Conservation (phyloP, 1,140 invertebrate genomes). For the Drosophila simulans region DNA sequence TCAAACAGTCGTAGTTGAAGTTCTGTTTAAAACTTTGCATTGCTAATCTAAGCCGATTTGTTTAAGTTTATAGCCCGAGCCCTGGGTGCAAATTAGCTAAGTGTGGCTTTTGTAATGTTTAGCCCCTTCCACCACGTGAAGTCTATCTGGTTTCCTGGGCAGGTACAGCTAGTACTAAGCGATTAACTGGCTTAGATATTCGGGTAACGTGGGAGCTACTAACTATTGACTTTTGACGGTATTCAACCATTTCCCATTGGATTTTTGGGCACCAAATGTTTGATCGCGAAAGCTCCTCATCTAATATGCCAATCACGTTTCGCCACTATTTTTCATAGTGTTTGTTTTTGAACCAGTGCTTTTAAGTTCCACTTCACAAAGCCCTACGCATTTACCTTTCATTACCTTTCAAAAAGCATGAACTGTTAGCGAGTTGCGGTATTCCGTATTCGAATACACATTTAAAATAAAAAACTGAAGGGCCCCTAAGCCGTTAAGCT, state of each 20-base stretch:
- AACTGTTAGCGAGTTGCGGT: background rate
- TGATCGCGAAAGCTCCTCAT: background rate
- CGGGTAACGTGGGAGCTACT: background rate
- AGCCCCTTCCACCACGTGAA: background rate
- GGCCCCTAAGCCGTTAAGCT: too few relatives aligned
- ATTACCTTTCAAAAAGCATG: background rate
- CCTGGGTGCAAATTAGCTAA: constrained; percentile 7
- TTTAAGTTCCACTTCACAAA: constrained; percentile 1
- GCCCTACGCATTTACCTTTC: background rate
- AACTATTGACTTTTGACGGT: background rate
- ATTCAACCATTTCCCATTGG: background rate
- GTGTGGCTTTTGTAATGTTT: background rate
- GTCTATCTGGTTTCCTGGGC: background rate
- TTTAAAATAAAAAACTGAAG: too few relatives aligned
- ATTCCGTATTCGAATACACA: background rate
- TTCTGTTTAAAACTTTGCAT: constrained; percentile 14
- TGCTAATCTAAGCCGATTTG: constrained; percentile 1
- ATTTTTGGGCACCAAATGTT: background rate
- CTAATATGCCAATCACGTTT: constrained; percentile 1
- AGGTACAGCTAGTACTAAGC: constrained; percentile 2
- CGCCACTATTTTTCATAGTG: background rate
- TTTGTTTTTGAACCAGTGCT: background rate
- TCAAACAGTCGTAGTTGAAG: background rate
- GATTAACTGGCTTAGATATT: background rate
- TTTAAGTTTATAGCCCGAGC: constrained; percentile 7